Base-by-base conservation (phyloP, 2,797 vertebrate species). In the Erethizon dorsatum region DNA sequence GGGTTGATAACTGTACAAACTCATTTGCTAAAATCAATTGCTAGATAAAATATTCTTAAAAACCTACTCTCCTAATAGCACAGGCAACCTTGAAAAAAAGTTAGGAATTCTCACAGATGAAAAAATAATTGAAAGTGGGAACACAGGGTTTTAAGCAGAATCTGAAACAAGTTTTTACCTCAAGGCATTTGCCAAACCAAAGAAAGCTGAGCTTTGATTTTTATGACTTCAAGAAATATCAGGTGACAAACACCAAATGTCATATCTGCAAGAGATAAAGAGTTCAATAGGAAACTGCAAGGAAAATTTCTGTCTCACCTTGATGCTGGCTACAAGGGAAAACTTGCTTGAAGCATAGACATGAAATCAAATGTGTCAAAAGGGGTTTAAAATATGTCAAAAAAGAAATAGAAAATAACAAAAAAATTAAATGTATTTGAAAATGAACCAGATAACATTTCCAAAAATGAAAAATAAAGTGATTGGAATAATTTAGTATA, bases 161-260 rank as follows among this genome's bases (percentile, higher is more conserved):
- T 45, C 26, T 28, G 26, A 94, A 59, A 61, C 8, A 73, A 14
- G 11, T 10, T 77, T 77, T 78, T 61, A 69, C 31, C 18, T 56
- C 7, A 77, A 52, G 71, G 31, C 3, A 56, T 71, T 88, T 71
- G 47, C 37, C 4, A 88, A 71, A 57, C 50, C n/a, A 91, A 47
- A 77, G 9, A 83, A 45, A 79, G 24, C 2, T 59, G 41, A 57
- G 1, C 3, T 83, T 83, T n/a, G 52, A 67, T 47, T 88, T 77
- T 91, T 15, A 56, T 78, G 84, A 88, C 18, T n/a, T 94, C n/a
- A 78, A 84, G 15, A 83, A 84, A 41, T 75, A 57, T 69, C 31
- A 24, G 56, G 54, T 37, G 31, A 71, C 54, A 63, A 85, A 8
- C 17, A 24, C 26, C 20, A 88, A 86, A 75, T 88, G 5, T 63